These are phyloP conservation scores for Drosophila prostipennis DNA, from an alignment of 2,888 invertebrate genomes.

Conservation along the genomic window DNA sequence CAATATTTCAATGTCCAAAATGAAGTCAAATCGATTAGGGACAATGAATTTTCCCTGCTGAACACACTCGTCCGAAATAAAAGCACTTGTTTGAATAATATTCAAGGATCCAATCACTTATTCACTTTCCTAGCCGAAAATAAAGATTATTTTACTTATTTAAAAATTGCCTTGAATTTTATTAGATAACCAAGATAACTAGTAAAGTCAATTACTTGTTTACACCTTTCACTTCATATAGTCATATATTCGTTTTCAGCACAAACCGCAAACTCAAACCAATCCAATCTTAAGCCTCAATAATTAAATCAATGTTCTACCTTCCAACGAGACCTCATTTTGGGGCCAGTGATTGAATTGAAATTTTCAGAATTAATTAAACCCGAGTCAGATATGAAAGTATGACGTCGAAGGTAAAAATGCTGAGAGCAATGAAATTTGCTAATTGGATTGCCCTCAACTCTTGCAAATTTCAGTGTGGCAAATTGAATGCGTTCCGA, in stretches of 20 bases:
- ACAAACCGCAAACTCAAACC: not conserved
- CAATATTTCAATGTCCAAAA: constrained; percentile 31
- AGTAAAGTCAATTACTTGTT: too few species aligned
- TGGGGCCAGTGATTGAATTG: constrained; percentile 34
- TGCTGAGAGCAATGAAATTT: constrained; percentile 34
- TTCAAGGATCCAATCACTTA: not conserved
- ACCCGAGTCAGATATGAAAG: constrained; percentile 30
- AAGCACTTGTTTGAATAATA: not conserved
- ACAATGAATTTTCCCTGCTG: not conserved
- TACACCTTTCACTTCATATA: too few species aligned
- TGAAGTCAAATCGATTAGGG: constrained; percentile 23
- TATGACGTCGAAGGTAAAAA: constrained; percentile 24
- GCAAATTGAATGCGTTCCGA: constrained; percentile 19
- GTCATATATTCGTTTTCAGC: not conserved
- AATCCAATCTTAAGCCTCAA: constrained; percentile 17
- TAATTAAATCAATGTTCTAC: constrained; percentile 31
- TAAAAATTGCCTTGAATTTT: too few species aligned
- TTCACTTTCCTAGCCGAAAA: too few species aligned
- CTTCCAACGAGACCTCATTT: constrained; percentile 30
- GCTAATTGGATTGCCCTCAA: constrained; percentile 35
- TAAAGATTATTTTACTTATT: too few species aligned
- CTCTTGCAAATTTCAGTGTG: constrained; percentile 7
- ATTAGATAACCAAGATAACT: too few species aligned
- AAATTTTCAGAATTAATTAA: constrained; percentile 37
- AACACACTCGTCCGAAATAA: too few species aligned